phyloP scores from a whole-genome alignment of 2,113 vertebrate genomes.

The Oryzias woworae region DNA sequence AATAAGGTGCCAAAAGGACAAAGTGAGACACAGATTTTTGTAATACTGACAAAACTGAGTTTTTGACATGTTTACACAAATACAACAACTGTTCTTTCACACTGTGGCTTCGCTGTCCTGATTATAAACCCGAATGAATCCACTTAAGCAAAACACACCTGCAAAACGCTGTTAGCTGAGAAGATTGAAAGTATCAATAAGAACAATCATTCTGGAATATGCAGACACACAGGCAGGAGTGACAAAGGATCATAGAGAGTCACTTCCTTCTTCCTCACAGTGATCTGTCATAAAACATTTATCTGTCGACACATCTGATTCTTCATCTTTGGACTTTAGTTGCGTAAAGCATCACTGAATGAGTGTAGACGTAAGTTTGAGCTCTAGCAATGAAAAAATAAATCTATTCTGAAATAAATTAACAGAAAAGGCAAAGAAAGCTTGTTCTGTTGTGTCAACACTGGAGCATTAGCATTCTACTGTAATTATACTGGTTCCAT shows the following conservation, averaged over 20 bases:
- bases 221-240: constrained; percentile 22
- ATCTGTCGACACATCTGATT: constrained; percentile 13
- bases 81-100: neutral
- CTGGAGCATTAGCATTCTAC: constrained; percentile 23
- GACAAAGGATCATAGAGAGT: constrained; percentile 12
- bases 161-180: constrained; percentile 16
- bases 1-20: too few species aligned
- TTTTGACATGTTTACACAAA: too few species aligned
- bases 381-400: constrained; percentile 18
- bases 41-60: too few species aligned
- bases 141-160: constrained; percentile 6
- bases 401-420: constrained; percentile 22
- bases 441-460: constrained; percentile 21
- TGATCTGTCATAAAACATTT: constrained; percentile 18
- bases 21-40: too few species aligned
- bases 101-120: constrained; percentile 21
- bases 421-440: constrained; percentile 7
- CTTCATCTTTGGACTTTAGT: constrained; percentile 37
- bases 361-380: constrained; percentile 10
- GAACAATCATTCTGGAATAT: constrained; percentile 13
- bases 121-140: neutral
- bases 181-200: constrained; percentile 10
- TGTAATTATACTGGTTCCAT: constrained; percentile 3
- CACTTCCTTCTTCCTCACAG: neutral
- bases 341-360: constrained; percentile 19